phyloP scores from a whole-genome alignment of 2,113 vertebrate genomes.

The Aramus guarauna region DNA sequence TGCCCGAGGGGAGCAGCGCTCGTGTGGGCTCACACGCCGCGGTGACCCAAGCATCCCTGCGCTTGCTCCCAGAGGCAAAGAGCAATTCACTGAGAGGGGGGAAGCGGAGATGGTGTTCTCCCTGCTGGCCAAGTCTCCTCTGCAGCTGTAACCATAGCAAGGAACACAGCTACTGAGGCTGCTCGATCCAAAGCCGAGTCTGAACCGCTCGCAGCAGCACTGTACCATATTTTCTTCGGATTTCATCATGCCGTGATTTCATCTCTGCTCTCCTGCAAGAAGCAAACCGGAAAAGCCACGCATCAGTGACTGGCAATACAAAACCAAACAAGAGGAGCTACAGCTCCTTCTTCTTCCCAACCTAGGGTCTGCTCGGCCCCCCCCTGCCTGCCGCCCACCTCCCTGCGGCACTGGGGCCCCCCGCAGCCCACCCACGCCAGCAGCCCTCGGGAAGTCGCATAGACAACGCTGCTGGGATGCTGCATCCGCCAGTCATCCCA shows the following conservation, averaged over 20 bases:
- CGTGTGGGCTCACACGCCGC: background rate
- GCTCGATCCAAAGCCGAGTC: background rate
- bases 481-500: background rate
- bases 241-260: conserved; percentile 91
- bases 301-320: background rate
- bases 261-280: conserved; percentile 86
- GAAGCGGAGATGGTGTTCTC: background rate
- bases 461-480: background rate
- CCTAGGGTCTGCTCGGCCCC: background rate
- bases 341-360: background rate
- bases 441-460: fast-evolving
- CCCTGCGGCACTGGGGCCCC: background rate
- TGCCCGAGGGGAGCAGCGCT: background rate
- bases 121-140: background rate
- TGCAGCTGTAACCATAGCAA: background rate
- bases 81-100: background rate
- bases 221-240: conserved; percentile 93
- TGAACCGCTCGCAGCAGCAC: background rate
- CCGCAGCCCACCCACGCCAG: background rate
- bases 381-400: fast-evolving
- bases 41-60: background rate
- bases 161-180: background rate
- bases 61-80: background rate
- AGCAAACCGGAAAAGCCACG: background rate
- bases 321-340: background rate